phyloP scores from a whole-genome alignment of 2,888 invertebrate genomes.

The Calliphora vomitoria region DNA sequence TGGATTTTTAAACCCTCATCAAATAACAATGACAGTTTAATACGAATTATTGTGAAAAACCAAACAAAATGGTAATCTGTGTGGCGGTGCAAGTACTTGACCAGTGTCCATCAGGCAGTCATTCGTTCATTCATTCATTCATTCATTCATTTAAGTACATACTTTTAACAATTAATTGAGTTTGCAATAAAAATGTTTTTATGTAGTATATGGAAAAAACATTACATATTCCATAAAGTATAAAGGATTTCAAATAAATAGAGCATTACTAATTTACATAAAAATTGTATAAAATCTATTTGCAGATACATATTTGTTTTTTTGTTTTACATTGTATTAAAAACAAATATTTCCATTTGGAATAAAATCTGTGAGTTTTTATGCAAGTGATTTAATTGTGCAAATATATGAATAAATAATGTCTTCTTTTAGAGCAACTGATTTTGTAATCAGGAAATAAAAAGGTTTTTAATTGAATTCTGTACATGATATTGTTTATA shows the following conservation, averaged over 20 bases:
- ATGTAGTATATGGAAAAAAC: background rate
- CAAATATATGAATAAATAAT: background rate
- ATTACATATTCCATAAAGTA: background rate
- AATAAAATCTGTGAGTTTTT: background rate
- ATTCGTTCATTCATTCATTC: background rate
- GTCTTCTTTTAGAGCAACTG: too few species aligned
- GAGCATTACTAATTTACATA: background rate
- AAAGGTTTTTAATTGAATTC: background rate
- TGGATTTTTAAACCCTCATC: conserved; percentile 1
- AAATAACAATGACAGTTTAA: background rate
- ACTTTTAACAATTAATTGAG: background rate
- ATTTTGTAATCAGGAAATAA: background rate
- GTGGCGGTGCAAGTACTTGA: background rate
- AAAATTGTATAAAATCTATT: background rate
- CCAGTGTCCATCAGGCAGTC: background rate
- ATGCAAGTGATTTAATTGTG: background rate
- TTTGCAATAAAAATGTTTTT: background rate
- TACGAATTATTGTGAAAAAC: background rate
- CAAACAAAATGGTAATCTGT: background rate
- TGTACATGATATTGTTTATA: too few species aligned
- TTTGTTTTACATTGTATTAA: background rate
- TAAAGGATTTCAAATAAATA: background rate
- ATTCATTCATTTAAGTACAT: background rate
- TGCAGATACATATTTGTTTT: background rate
- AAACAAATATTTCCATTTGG: too few species aligned